Conservation (phyloP, 1,140 invertebrate genomes). For the Drosophila nigrodunni region DNA sequence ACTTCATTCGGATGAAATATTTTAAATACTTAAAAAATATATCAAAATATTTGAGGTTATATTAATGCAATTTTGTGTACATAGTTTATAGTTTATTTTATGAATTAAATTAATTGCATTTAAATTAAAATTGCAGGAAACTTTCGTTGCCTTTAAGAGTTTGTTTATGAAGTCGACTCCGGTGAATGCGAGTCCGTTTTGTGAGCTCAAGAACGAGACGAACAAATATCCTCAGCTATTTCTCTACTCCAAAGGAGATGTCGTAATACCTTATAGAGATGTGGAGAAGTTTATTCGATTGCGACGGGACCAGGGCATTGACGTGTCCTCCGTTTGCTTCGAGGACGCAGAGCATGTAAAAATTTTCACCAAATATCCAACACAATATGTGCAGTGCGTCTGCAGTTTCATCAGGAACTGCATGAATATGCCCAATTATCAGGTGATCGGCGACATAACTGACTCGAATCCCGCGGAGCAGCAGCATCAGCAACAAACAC, state of each 20-base stretch:
- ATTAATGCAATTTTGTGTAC: too few relatives aligned
- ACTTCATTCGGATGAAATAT: too few relatives aligned
- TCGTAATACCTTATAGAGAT: slow-evolving; percentile 87
- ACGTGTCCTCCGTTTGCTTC: slow-evolving; percentile 87
- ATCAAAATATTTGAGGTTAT: too few relatives aligned
- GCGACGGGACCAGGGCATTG: slow-evolving; percentile 87
- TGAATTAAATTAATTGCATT: too few relatives aligned
- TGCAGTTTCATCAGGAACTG: slow-evolving; percentile 87
- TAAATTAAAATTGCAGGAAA: slow-evolving; percentile 43
- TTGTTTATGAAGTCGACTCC: slow-evolving; percentile 70
- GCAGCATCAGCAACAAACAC: slow-evolving; percentile 8
- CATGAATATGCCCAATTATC: slow-evolving; percentile 67
- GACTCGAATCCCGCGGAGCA: slow-evolving; percentile 19
- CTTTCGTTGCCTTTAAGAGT: slow-evolving; percentile 81
- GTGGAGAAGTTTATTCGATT: slow-evolving; percentile 87
- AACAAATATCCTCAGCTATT: slow-evolving; percentile 89
- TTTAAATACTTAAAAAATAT: too few relatives aligned
- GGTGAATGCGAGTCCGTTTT: slow-evolving; percentile 85
- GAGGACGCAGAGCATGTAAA: slow-evolving; percentile 90
- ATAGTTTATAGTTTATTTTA: too few relatives aligned
- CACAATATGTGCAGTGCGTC: slow-evolving; percentile 87
- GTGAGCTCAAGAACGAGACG: slow-evolving; percentile 84
- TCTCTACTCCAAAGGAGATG: slow-evolving; percentile 90
- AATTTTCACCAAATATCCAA: slow-evolving; percentile 87
- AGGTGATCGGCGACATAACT: slow-evolving; percentile 2